Evolutionary conservation across 2,888 invertebrate genomes (phyloP), one percentile per base, ranked within the genome.

Genomic region (Drosophila neutralis): DNA sequence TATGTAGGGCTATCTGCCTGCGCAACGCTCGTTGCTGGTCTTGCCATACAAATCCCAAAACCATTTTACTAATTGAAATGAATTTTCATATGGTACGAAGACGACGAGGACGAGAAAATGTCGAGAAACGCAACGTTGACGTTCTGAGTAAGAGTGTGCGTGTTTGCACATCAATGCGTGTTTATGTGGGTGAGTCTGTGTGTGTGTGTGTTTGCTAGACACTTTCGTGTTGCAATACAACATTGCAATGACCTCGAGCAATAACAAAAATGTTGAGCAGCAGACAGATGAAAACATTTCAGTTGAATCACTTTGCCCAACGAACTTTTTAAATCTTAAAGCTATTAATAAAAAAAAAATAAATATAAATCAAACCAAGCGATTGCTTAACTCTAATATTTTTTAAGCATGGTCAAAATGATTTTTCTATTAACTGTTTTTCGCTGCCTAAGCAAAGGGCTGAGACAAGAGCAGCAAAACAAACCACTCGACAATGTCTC

Each of bases 51-150:
- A 89, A 89, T 83, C 89, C 83, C 83, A 87, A 87, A 88, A 90
- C 90, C 90, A 91, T 90, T 80, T 85, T 85, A 90, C 90, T 91
- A 91, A 91, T 91, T 91, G 90, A 91, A 91, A 91, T 91, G 90
- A 91, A 90, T 88, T 91, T 88, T 82, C 88, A 88, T 87, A 79
- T 73, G 74, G 48, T 60, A 67, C 73, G 53, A 65, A 38, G 58
- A 58, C 56, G n/a, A 56, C 42, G 31, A 69, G 15, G 27, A 56
- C 65, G 68, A 57, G 69, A 48, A 68, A 69, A 54, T 64, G 71
- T 69, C 66, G 71, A 66, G 70, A 56, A 66, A 71, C 65, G 51
- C 74, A 54, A 65, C 62, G 76, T 58, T 74, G 69, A 69, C 40
- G 60, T 73, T 38, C 42, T 38, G 58, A 45, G 48, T 69, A 31